Percentiles rank a stretch among this genome's conserved stretches.
phyloP scores from a whole-genome alignment of 1,140 invertebrate genomes.

The Marisa cornuarietis region DNA sequence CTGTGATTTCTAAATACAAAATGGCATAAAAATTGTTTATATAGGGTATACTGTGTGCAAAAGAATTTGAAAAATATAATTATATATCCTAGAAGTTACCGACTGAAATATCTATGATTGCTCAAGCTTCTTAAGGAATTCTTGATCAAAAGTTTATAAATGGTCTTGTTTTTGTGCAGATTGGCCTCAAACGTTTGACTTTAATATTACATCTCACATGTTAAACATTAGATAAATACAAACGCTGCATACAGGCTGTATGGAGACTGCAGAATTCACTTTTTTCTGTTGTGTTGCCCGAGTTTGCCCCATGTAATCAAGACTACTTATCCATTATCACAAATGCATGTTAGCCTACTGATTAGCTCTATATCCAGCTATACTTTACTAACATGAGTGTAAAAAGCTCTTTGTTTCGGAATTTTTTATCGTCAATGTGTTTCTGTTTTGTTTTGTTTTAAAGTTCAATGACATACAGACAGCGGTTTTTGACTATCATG shows the following conservation, averaged over 20 bases:
- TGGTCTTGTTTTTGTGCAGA: background rate
- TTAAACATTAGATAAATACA: no score
- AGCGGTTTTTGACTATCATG: background rate
- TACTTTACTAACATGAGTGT: background rate
- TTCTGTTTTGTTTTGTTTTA: background rate
- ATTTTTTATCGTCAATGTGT: no score
- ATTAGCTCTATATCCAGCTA: background rate
- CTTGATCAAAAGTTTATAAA: background rate
- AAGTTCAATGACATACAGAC: background rate
- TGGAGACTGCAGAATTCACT: background rate
- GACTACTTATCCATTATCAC: background rate
- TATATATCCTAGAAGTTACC: no score
- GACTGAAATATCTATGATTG: no score
- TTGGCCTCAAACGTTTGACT: no score
- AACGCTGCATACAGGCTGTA: no score
- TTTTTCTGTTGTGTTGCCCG: background rate
- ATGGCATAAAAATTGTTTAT: no score
- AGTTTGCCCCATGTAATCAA: background rate
- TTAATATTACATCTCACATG: no score
- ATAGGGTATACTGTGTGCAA: no score
- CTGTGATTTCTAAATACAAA: no score
- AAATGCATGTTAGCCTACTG: background rate
- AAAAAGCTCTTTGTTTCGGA: background rate
- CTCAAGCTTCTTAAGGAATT: no score
- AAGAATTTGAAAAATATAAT: no score